Percentiles rank a stretch among this genome's conserved stretches.
These are phyloP conservation scores for Physocephala rufipes DNA, from an alignment of 2,888 invertebrate genomes.

Conservation along the genomic window DNA sequence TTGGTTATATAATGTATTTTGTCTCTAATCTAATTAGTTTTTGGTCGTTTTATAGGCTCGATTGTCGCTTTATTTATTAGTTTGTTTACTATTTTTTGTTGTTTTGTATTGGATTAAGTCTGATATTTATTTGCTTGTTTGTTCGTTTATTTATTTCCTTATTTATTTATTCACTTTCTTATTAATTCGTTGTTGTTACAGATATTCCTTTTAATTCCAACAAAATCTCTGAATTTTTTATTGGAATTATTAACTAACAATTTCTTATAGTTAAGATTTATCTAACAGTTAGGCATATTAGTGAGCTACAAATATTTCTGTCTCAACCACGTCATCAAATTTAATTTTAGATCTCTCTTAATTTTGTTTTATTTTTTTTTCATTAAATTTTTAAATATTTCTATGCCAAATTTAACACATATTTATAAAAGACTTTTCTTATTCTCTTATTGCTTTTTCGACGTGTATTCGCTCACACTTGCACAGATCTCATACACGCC, in stretches of 20 bases:
- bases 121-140: neutral
- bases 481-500: neutral
- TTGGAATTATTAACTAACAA: slow-evolving; percentile 10
- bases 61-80: neutral
- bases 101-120: neutral
- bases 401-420: slow-evolving; percentile 39
- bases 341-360: slow-evolving; percentile 35
- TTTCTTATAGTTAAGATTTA: slow-evolving; percentile 9
- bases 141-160: neutral
- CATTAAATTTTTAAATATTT: slow-evolving; percentile 30
- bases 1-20: slow-evolving; percentile 16
- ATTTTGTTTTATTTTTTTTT: slow-evolving; percentile 19
- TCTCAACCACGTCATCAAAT: slow-evolving; percentile 43
- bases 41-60: neutral
- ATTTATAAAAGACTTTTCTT: slow-evolving; percentile 28
- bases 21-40: neutral
- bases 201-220: slow-evolving; percentile 12
- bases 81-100: neutral
- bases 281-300: neutral
- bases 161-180: neutral
- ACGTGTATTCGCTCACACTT: neutral
- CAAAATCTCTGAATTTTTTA: neutral
- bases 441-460: neutral
- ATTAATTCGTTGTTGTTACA: slow-evolving; percentile 12
- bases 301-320: slow-evolving; percentile 11